Conservation (phyloP, 2,797 vertebrate genomes). For the Neosilurus hyrtlii region DNA sequence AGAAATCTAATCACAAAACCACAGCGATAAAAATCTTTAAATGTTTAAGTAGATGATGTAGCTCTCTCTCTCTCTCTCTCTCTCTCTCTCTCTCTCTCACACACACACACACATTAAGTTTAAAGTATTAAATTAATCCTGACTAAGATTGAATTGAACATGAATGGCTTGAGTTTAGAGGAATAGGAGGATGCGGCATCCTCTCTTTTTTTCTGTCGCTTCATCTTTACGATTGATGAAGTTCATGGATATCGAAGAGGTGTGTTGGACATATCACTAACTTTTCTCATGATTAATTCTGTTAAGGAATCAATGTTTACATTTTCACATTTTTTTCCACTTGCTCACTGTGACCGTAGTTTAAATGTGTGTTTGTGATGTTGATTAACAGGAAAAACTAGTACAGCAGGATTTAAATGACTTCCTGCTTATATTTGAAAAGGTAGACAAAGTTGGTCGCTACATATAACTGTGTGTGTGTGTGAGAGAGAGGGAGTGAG, state of each 20-base stretch:
- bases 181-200: background rate
- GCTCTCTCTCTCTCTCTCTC: no score
- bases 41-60: background rate
- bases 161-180: background rate
- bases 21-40: background rate
- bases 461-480: background rate
- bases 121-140: no score
- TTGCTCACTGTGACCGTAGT: background rate
- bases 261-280: background rate
- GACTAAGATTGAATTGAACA: background rate
- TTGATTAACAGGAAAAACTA: background rate
- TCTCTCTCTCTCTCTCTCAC: no score
- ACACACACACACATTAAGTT: background rate
- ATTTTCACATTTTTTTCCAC: background rate
- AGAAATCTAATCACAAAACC: background rate
- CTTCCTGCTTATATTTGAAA: background rate
- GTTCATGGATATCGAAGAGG: background rate
- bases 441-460: background rate
- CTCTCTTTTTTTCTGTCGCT: background rate
- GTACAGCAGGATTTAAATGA: conserved; percentile 3
- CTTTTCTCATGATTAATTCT: no score
- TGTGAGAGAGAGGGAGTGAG: no score
- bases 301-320: background rate
- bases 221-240: background rate
- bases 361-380: background rate